Percentiles rank a stretch among this genome's conserved stretches.
These are phyloP conservation scores for Pelecanoides urinatrix DNA, from an alignment of 2,113 vertebrate genomes.

Conservation along the genomic window DNA sequence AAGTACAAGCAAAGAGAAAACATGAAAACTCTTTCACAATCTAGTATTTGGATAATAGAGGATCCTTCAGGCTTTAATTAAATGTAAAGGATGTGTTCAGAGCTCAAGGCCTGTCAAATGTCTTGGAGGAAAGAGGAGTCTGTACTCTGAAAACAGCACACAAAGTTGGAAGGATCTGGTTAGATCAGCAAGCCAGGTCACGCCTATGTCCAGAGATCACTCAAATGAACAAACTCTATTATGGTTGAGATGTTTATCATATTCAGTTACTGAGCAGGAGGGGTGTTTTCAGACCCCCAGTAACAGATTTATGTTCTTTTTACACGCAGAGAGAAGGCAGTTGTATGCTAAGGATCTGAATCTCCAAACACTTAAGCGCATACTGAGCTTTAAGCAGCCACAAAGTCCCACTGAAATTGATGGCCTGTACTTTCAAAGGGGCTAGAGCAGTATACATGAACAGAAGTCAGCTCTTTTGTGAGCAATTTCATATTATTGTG, in stretches of 20 bases:
- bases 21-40: background rate
- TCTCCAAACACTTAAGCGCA: background rate
- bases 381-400: background rate
- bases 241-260: slow-evolving; percentile 55
- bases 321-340: background rate
- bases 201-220: background rate
- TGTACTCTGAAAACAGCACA: slow-evolving; percentile 23
- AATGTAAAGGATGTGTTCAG: slow-evolving; percentile 42
- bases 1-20: background rate
- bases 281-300: background rate
- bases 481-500: background rate
- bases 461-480: background rate
- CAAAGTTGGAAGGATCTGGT: slow-evolving; percentile 13
- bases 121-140: slow-evolving; percentile 6
- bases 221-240: slow-evolving; percentile 28
- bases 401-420: background rate
- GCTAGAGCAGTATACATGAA: background rate
- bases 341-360: background rate
- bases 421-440: background rate
- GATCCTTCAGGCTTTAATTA: slow-evolving; percentile 39
- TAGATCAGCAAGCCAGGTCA: slow-evolving; percentile 1
- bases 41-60: background rate
- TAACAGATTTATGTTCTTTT: slow-evolving; percentile 40
- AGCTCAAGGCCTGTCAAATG: slow-evolving; percentile 15
- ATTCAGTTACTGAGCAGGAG: slow-evolving; percentile 36